Conservation (phyloP, 1,140 invertebrate genomes). For the Dinoponera quadriceps region DNA sequence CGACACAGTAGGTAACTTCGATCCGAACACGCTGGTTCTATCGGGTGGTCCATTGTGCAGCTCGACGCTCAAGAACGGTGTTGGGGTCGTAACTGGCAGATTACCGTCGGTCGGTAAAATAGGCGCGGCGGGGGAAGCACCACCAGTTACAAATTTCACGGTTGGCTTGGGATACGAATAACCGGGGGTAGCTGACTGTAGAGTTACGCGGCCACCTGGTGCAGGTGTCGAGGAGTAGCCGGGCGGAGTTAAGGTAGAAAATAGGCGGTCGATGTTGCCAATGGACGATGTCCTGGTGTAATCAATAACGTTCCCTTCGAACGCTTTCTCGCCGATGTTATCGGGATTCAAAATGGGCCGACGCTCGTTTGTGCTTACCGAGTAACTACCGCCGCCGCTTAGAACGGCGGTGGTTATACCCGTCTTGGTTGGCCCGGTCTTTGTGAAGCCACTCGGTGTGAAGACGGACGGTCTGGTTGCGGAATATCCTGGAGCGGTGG, state of each 20-base stretch:
- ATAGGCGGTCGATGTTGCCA: background rate
- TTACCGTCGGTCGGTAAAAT: slow-evolving; percentile 17
- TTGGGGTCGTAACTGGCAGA: slow-evolving; percentile 68
- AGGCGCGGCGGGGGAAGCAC: slow-evolving; percentile 27
- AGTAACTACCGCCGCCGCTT: slow-evolving; percentile 81
- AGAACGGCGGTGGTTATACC: slow-evolving; percentile 82
- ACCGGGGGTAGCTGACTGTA: slow-evolving; percentile 42
- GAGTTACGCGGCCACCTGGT: slow-evolving; percentile 35
- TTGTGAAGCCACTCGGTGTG: slow-evolving; percentile 70
- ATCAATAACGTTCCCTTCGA: slow-evolving; percentile 74
- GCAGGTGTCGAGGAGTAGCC: slow-evolving; percentile 13
- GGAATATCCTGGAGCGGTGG: slow-evolving; percentile 14
- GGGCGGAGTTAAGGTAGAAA: background rate
- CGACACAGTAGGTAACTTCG: background rate
- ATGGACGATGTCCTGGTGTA: slow-evolving; percentile 60
- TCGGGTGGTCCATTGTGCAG: slow-evolving; percentile 57
- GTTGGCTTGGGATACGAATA: slow-evolving; percentile 75
- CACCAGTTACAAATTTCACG: slow-evolving; percentile 60
- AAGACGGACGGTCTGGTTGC: slow-evolving; percentile 29
- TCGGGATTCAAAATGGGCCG: slow-evolving; percentile 73
- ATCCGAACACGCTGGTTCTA: background rate
- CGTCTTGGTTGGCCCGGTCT: slow-evolving; percentile 82
- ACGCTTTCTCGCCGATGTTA: slow-evolving; percentile 81
- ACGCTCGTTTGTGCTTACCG: slow-evolving; percentile 69
- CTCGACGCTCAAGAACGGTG: slow-evolving; percentile 71